phyloP scores from a whole-genome alignment of 2,113 vertebrate species.

The Ginglymostoma cirratum region DNA sequence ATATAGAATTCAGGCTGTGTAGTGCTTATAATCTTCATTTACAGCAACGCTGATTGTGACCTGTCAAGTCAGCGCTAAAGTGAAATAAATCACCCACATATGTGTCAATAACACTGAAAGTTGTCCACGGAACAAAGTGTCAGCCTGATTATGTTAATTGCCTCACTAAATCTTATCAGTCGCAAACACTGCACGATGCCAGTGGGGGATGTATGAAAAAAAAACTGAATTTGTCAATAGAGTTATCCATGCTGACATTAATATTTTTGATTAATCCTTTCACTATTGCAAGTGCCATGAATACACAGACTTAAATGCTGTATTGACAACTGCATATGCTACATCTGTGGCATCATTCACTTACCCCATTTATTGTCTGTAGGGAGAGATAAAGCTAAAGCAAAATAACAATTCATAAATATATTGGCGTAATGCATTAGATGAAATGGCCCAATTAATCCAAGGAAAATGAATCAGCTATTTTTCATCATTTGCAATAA shows the following conservation, averaged over 20 bases:
- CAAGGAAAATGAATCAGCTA: neutral
- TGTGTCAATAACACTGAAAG: constrained; percentile 41
- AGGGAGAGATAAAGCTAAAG: neutral
- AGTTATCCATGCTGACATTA: constrained; percentile 44
- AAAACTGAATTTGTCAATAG: constrained; percentile 42
- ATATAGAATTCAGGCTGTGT: neutral
- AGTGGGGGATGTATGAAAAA: constrained; percentile 46
- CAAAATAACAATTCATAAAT: neutral
- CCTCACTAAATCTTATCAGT: constrained; percentile 46
- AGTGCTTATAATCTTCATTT: constrained; percentile 24
- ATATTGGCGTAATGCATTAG: neutral
- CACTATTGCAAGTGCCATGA: neutral
- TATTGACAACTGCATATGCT: neutral
- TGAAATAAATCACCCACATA: constrained; percentile 44
- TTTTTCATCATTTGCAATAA: neutral
- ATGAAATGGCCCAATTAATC: neutral
- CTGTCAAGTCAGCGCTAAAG: constrained; percentile 44
- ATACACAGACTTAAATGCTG: neutral
- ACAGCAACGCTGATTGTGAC: constrained; percentile 39
- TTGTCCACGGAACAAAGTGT: constrained; percentile 42
- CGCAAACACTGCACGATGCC: constrained; percentile 44
- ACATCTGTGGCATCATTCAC: neutral
- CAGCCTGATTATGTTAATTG: constrained; percentile 50
- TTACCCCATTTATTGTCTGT: neutral
- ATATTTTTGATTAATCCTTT: constrained; percentile 54